Conservation (phyloP, 2,113 vertebrate species). For the Malaclemys terrapin region DNA sequence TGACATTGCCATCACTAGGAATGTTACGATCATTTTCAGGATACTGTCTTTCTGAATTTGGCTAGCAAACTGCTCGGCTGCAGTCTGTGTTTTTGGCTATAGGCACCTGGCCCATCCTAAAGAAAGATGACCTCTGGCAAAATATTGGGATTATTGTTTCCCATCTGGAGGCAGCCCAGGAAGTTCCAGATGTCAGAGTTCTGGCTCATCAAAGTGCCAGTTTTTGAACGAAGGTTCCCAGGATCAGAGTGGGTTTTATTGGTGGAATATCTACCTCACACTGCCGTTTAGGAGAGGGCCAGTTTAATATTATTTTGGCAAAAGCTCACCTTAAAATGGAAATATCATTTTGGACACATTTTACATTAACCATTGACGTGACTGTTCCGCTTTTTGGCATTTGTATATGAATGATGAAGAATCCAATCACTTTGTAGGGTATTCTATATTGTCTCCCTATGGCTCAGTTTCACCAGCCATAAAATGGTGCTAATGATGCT, state of each 20-base stretch:
- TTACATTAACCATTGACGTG: not conserved
- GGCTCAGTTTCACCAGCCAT: not conserved
- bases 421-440: not conserved
- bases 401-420: not conserved
- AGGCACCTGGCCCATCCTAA: not conserved
- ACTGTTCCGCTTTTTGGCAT: slow-evolving; percentile 1
- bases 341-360: not conserved
- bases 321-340: slow-evolving; percentile 12
- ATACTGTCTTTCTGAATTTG: not conserved
- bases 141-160: not conserved
- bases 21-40: not conserved
- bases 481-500: not conserved
- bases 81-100: slow-evolving; percentile 1
- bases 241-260: not conserved
- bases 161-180: not conserved
- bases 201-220: not conserved
- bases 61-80: not conserved
- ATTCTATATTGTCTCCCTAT: not conserved
- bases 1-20: not conserved
- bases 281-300: slow-evolving; percentile 4
- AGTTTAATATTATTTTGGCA: not conserved
- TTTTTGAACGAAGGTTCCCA: not conserved
- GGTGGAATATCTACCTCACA: slow-evolving; percentile 9
- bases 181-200: slow-evolving; percentile 29
- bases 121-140: not conserved